Evolutionary conservation across 2,797 vertebrate species (phyloP).

Genomic region (Pantherophis alleghaniensis): DNA sequence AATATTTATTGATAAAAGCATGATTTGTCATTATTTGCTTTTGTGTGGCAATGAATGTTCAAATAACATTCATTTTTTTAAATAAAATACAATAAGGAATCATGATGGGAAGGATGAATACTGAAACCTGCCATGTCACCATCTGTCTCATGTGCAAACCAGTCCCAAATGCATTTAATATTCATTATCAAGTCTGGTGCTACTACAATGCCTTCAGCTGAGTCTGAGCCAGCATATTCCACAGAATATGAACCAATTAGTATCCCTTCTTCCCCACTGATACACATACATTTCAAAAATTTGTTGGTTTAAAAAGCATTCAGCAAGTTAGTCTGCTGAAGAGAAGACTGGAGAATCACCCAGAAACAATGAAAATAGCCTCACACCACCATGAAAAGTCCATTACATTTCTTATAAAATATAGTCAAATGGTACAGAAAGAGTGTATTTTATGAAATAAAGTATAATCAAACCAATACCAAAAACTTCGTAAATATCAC

Average conservation of each 20-base stretch:
- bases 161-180: background rate
- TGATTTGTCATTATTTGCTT: conserved; percentile 22
- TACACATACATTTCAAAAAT: background rate
- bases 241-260: background rate
- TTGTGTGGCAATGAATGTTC: background rate
- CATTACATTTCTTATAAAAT: background rate
- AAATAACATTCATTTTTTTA: background rate
- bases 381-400: background rate
- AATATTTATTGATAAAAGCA: background rate
- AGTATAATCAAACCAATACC: background rate
- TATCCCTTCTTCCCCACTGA: background rate
- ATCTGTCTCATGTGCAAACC: background rate
- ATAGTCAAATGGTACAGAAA: background rate
- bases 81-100: background rate
- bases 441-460: conserved; percentile 11
- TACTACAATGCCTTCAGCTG: background rate
- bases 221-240: background rate
- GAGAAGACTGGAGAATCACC: background rate
- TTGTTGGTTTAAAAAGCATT: background rate
- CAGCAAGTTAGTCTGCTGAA: background rate
- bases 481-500: background rate
- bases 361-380: background rate
- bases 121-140: background rate
- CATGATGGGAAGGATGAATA: background rate
- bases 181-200: background rate